Percentiles rank a stretch among this genome's conserved stretches.
Conservation (phyloP, 1,140 invertebrate genomes). For the Orchesella cincta region DNA sequence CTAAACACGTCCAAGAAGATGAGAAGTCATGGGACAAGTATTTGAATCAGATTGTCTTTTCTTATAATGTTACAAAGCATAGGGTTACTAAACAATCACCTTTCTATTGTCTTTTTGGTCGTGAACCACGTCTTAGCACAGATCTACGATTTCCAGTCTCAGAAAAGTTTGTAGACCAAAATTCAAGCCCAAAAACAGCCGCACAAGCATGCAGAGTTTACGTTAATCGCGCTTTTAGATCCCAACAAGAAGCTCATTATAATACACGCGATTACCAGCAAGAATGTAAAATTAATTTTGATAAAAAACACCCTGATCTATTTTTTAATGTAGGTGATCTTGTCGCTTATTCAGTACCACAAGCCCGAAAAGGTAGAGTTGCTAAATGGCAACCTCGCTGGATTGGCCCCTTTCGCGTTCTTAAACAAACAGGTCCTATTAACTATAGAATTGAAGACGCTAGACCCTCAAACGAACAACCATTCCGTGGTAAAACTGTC, state of each 20-base stretch:
- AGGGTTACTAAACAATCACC: conserved; percentile 54
- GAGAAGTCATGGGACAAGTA: conserved; percentile 58
- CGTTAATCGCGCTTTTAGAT: too few relatives aligned
- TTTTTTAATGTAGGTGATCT: not conserved
- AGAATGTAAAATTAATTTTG: not conserved
- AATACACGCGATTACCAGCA: not conserved
- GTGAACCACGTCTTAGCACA: conserved; percentile 52
- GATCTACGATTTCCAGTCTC: conserved; percentile 19
- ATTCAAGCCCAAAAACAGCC: not conserved
- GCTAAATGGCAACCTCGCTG: not conserved
- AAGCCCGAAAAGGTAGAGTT: not conserved
- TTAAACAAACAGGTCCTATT: not conserved
- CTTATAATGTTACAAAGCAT: conserved; percentile 58
- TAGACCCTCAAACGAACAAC: not conserved
- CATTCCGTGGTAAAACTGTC: not conserved
- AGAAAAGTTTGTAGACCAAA: not conserved
- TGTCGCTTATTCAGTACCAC: not conserved
- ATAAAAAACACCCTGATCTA: not conserved
- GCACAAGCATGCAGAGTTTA: not conserved
- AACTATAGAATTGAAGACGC: not conserved
- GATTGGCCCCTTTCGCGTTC: not conserved
- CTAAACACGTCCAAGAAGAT: conserved; percentile 54
- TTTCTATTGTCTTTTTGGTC: conserved; percentile 58
- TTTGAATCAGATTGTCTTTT: conserved; percentile 56
- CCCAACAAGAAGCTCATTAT: not conserved